These are phyloP conservation scores for Pristionchus exspectatus DNA, from an alignment of 2,888 invertebrate genomes.

Conservation along the genomic window DNA sequence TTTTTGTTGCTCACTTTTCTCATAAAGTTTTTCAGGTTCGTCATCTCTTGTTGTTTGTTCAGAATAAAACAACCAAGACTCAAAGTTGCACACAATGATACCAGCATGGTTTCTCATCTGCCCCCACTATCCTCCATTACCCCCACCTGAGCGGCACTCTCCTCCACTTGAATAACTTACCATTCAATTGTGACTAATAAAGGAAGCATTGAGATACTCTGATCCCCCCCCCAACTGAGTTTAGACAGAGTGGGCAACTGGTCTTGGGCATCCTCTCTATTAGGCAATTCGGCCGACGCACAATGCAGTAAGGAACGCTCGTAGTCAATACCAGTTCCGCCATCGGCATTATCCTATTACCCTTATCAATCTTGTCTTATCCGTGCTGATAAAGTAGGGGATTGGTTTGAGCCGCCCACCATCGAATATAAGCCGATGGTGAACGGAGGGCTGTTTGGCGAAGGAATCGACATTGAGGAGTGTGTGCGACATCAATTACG, in stretches of 20 bases:
- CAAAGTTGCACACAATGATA: not conserved
- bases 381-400: not conserved
- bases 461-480: not conserved
- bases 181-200: not conserved
- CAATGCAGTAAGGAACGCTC: not conserved
- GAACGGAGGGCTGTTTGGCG: not conserved
- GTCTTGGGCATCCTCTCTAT: not conserved
- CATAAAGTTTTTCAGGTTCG: not conserved
- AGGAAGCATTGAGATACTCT: not conserved
- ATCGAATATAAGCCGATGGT: not conserved
- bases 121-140: not conserved
- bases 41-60: not conserved
- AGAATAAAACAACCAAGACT: not conserved
- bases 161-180: not conserved
- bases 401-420: not conserved
- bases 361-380: slow-evolving; percentile 39
- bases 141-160: not conserved
- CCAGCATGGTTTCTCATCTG: not conserved
- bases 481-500: not conserved
- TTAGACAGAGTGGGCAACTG: not conserved
- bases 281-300: not conserved
- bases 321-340: slow-evolving; percentile 29
- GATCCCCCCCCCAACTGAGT: not conserved
- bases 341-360: not conserved
- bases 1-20: not conserved